Percentiles rank a stretch among this genome's conserved stretches.
These are phyloP conservation scores for Osmerus eperlanus DNA, from an alignment of 2,113 vertebrate genomes.

Conservation along the genomic window DNA sequence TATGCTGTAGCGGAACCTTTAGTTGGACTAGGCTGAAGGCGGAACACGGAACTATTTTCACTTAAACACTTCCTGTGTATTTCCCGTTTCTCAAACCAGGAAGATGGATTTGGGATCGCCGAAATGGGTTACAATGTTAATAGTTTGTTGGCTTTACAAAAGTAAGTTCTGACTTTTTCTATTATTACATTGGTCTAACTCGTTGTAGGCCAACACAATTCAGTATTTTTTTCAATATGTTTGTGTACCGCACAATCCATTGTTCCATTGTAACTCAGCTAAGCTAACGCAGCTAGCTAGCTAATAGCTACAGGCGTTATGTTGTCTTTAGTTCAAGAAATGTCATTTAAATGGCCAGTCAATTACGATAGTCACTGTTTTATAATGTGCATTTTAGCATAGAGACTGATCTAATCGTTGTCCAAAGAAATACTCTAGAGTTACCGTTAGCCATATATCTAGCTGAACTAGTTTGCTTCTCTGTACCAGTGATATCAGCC, in stretches of 20 bases:
- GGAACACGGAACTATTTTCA: constrained; percentile 51
- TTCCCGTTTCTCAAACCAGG: constrained; percentile 58
- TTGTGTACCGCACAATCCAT: too few species aligned
- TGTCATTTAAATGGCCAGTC: too few species aligned
- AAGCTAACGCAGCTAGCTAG: too few species aligned
- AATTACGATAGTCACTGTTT: background rate
- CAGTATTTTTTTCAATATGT: too few species aligned
- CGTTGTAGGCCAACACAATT: background rate
- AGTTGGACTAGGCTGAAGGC: background rate
- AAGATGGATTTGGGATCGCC: constrained; percentile 67
- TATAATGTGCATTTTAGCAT: too few species aligned
- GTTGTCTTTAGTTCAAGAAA: too few species aligned
- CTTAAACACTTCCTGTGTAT: constrained; percentile 54
- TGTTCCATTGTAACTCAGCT: too few species aligned
- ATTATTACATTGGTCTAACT: background rate
- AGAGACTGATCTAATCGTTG: too few species aligned
- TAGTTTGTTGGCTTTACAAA: constrained; percentile 46
- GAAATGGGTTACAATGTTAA: constrained; percentile 46
- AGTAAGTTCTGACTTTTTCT: constrained; percentile 48
- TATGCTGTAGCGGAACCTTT: constrained; percentile 20
- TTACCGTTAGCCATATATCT: too few species aligned
- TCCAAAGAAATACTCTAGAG: too few species aligned
- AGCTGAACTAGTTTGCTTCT: too few species aligned
- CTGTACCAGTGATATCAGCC: too few species aligned
- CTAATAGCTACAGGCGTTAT: constrained; percentile 23